Percentiles rank a stretch among this genome's conserved stretches.
These are phyloP conservation scores for Chaetorhynchus papuensis DNA, from an alignment of 2,113 vertebrate genomes.

Conservation along the genomic window DNA sequence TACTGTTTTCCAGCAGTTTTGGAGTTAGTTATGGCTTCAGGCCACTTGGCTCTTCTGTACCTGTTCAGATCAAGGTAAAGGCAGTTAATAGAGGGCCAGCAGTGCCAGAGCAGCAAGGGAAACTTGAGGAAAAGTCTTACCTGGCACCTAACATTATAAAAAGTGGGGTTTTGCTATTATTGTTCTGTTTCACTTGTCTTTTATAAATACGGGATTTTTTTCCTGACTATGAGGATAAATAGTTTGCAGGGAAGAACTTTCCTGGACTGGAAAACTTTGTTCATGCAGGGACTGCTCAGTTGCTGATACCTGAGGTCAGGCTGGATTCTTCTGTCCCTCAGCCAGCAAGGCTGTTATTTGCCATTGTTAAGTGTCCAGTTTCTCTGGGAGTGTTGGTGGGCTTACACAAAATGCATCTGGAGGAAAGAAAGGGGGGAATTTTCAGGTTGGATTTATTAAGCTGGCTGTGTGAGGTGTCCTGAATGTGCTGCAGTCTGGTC, in stretches of 20 bases:
- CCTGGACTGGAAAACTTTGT: background rate
- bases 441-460: background rate
- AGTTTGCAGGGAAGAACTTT: background rate
- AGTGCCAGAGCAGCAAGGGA: background rate
- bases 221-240: background rate
- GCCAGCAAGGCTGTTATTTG: fast-evolving
- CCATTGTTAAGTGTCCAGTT: background rate
- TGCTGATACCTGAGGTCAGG: background rate
- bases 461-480: background rate
- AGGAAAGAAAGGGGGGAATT: background rate
- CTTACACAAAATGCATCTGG: background rate
- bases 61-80: background rate
- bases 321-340: background rate
- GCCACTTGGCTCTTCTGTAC: background rate
- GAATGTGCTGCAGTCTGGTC: fast-evolving
- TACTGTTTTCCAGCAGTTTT: background rate
- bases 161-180: background rate
- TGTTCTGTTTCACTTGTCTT: background rate
- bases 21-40: background rate
- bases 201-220: background rate
- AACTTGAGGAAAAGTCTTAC: background rate
- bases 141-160: background rate
- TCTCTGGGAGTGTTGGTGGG: background rate
- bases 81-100: background rate
- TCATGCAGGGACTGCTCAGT: background rate